phyloP scores from a whole-genome alignment of 1,140 invertebrate genomes.

The Teleopsis dalmanni region DNA sequence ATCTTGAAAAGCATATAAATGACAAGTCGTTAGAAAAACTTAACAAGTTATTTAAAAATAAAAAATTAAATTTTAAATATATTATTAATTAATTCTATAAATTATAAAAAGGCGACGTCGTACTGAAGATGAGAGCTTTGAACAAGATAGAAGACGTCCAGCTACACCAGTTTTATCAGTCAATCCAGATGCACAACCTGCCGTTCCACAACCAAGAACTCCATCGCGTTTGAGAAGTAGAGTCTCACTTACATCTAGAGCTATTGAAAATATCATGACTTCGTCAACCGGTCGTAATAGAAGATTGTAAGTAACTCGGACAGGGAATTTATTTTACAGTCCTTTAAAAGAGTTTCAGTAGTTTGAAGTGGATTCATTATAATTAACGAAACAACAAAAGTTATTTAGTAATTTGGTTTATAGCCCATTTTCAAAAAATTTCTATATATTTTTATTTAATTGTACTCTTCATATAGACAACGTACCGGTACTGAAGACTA shows the following conservation, averaged over 20 bases:
- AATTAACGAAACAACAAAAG: not conserved
- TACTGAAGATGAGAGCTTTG: slow-evolving; percentile 15
- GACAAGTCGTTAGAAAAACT: too few species aligned
- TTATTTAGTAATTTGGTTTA: not conserved
- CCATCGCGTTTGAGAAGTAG: slow-evolving; percentile 33
- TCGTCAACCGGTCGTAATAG: slow-evolving; percentile 24
- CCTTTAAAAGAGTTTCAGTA: too few species aligned
- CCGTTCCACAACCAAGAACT: slow-evolving; percentile 33
- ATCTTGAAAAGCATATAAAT: too few species aligned
- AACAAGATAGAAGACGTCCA: slow-evolving; percentile 27
- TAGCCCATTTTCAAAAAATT: not conserved
- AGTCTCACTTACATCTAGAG: slow-evolving; percentile 34
- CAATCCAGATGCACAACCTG: slow-evolving; percentile 31
- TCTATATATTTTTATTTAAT: not conserved
- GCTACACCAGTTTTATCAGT: slow-evolving; percentile 33
- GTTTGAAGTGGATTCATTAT: too few species aligned
- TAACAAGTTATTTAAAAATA: too few species aligned
- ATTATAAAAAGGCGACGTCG: too few species aligned
- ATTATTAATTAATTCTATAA: too few species aligned
- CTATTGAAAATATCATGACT: slow-evolving; percentile 35
- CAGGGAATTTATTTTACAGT: not conserved
- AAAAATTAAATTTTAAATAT: not conserved
- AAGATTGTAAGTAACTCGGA: slow-evolving; percentile 8
- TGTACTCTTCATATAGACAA: slow-evolving; percentile 16
- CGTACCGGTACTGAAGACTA: slow-evolving; percentile 35